Percentiles rank a stretch among this genome's conserved stretches.
Conservation (phyloP, 2,888 invertebrate genomes). For the Aricia artaxerxes region DNA sequence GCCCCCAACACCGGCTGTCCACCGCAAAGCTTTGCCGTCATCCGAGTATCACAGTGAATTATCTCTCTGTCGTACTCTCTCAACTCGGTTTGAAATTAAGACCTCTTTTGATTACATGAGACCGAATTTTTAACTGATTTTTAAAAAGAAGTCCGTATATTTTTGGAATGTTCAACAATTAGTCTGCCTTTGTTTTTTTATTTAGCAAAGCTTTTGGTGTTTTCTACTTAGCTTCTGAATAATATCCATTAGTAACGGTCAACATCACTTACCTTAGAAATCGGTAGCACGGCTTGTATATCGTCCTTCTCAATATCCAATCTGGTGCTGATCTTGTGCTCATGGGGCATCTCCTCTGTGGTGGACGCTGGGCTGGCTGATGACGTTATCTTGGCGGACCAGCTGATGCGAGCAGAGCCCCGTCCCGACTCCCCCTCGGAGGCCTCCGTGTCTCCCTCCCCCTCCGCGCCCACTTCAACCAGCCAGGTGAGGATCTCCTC, state of each 20-base stretch:
- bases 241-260: too few relatives aligned
- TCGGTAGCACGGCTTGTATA: slow-evolving; percentile 95
- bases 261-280: slow-evolving; percentile 87
- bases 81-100: neutral
- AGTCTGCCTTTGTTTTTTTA: too few relatives aligned
- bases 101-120: neutral
- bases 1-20: neutral
- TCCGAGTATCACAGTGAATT: neutral
- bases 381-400: slow-evolving; percentile 83
- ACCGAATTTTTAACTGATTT: too few relatives aligned
- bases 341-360: slow-evolving; percentile 69
- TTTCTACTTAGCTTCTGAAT: too few relatives aligned
- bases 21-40: slow-evolving; percentile 12
- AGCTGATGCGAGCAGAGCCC: slow-evolving; percentile 92
- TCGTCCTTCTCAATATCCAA: slow-evolving; percentile 96
- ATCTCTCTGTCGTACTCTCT: neutral
- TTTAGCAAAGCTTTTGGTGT: too few relatives aligned
- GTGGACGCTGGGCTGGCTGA: slow-evolving; percentile 57
- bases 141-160: too few relatives aligned
- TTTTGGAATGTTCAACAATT: too few relatives aligned
- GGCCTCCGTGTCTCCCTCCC: slow-evolving; percentile 77
- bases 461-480: slow-evolving; percentile 92
- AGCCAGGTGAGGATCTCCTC: slow-evolving; percentile 96
- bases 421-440: slow-evolving; percentile 82
- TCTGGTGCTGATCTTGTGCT: slow-evolving; percentile 87